Percentiles rank a stretch among this genome's conserved stretches.
Evolutionary conservation across 2,113 vertebrate genomes (phyloP).

Genomic region (Cacatua alba): DNA sequence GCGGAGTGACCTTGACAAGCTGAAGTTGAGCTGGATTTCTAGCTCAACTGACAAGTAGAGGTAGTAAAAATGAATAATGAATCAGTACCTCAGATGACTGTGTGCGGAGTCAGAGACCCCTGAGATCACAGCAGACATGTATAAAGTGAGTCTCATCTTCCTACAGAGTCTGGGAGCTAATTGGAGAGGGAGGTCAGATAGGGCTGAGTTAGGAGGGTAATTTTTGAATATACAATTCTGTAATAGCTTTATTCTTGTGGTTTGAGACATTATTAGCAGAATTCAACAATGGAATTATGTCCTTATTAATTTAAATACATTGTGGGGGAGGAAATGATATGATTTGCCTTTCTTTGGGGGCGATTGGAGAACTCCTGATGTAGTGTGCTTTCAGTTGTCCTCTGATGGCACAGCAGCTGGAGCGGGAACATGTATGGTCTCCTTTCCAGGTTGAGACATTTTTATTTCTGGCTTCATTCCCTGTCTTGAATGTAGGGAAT

Average conservation of each 20-base stretch:
- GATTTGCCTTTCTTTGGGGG: background rate
- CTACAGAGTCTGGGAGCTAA: background rate
- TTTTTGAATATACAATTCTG: background rate
- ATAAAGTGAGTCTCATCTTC: background rate
- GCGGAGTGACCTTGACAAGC: accelerated
- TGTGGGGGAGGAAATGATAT: background rate
- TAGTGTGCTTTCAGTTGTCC: accelerated
- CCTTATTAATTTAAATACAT: background rate
- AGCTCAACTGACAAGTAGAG: background rate
- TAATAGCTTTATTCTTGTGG: background rate
- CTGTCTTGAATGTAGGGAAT: background rate
- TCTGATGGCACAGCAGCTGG: accelerated
- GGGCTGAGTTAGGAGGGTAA: background rate
- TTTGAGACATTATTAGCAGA: background rate
- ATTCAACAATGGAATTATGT: background rate
- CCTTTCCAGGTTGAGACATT: background rate
- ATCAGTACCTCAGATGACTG: background rate
- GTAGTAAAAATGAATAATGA: background rate
- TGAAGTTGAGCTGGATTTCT: background rate
- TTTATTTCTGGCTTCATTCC: background rate
- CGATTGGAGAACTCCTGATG: background rate
- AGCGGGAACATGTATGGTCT: accelerated
- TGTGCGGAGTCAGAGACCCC: background rate
- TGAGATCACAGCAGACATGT: background rate
- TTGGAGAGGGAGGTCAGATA: background rate